Evolutionary conservation across 2,888 invertebrate genomes (phyloP).

Genomic region (Coelopa pilipes): DNA sequence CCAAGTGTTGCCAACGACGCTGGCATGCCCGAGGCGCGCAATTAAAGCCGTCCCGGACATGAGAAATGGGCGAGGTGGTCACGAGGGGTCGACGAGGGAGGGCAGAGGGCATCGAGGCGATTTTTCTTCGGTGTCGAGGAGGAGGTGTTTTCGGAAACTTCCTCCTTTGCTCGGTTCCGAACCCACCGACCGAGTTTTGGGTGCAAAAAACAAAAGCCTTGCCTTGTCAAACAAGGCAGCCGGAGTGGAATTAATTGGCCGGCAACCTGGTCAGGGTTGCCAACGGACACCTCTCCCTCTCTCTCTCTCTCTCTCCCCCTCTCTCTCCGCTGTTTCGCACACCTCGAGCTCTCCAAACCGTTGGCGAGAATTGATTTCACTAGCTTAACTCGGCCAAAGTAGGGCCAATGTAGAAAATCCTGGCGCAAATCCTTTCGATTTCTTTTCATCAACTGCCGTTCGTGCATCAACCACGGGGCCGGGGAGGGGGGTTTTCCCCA

Average conservation of each 20-base stretch:
- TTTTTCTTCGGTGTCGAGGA: neutral
- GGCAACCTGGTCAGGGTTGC: neutral
- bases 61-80: no score
- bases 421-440: constrained; percentile 13
- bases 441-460: constrained; percentile 13
- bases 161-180: no score
- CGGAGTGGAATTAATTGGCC: neutral
- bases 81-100: no score
- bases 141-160: neutral
- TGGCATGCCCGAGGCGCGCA: no score
- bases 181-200: neutral
- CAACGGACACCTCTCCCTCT: neutral
- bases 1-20: no score
- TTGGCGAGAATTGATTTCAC: neutral
- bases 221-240: neutral
- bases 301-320: neutral
- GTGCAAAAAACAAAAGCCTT: neutral
- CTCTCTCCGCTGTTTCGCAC: neutral
- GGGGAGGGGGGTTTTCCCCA: neutral
- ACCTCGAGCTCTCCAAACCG: neutral
- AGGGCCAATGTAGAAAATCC: neutral
- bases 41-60: no score
- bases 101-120: neutral
- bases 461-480: neutral
- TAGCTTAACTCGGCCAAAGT: neutral